Conservation (phyloP, 1,140 invertebrate genomes). For the Micrasema longulum region DNA sequence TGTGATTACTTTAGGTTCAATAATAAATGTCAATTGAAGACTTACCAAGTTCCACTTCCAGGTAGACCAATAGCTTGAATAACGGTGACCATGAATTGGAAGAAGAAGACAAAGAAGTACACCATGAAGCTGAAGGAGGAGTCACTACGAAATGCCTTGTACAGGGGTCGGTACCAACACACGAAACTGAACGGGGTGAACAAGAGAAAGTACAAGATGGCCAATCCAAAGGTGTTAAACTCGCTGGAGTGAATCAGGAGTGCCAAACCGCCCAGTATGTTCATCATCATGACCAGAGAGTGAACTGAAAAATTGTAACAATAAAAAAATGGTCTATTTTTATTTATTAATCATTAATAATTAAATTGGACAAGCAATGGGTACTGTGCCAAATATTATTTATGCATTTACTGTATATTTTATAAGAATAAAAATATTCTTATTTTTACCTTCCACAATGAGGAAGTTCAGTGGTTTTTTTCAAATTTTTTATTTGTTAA, state of each 20-base stretch:
- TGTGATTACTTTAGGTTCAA: too few relatives aligned
- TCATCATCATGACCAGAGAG: constrained; percentile 84
- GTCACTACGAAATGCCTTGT: constrained; percentile 87
- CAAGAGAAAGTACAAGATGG: constrained; percentile 89
- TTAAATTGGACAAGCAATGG: too few relatives aligned
- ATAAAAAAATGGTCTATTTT: too few relatives aligned
- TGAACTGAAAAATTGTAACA: constrained; percentile 83
- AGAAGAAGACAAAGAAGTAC: constrained; percentile 99
- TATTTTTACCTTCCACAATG: too few relatives aligned
- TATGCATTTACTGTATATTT: too few relatives aligned
- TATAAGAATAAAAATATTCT: too few relatives aligned
- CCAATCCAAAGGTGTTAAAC: constrained; percentile 87
- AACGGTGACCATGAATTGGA: constrained; percentile 92
- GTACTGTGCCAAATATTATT: too few relatives aligned
- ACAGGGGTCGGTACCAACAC: constrained; percentile 88
- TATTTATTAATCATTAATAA: too few relatives aligned
- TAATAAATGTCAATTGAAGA: constrained; percentile 54
- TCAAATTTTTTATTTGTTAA: too few relatives aligned
- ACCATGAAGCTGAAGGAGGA: constrained; percentile 99
- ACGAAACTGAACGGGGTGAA: constrained; percentile 98
- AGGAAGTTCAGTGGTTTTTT: too few relatives aligned
- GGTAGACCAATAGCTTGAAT: constrained; percentile 90
- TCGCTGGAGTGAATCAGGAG: constrained; percentile 74
- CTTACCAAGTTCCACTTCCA: constrained; percentile 84
- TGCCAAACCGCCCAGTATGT: constrained; percentile 86